Evolutionary conservation across 2,888 invertebrate genomes (phyloP).

Genomic region (Andrena dorsata): DNA sequence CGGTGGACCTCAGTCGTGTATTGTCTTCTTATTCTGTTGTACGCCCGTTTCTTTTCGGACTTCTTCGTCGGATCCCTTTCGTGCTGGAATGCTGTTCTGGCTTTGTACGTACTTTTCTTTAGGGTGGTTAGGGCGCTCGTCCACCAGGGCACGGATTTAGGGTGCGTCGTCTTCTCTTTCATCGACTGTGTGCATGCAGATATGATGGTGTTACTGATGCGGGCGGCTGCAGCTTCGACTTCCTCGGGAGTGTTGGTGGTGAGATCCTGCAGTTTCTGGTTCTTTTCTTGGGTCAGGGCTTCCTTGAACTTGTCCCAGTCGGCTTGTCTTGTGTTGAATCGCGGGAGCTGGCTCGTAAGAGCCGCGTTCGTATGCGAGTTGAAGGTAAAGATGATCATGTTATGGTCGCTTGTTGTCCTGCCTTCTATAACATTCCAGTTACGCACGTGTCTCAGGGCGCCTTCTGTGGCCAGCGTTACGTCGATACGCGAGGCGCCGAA

Average conservation of each 20-base stretch:
- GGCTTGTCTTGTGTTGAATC: background rate
- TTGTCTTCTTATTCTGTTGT: background rate
- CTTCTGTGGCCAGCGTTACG: background rate
- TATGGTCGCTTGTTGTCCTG: slow-evolving; percentile 2
- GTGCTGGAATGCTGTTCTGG: background rate
- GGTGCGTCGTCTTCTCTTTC: background rate
- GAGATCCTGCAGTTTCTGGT: background rate
- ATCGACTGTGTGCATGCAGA: background rate
- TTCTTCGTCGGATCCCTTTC: background rate
- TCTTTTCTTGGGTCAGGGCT: background rate
- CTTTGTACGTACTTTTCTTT: background rate
- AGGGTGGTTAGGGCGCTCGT: background rate
- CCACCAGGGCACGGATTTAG: slow-evolving; percentile 12
- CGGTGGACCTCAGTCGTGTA: background rate
- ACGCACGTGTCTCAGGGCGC: background rate
- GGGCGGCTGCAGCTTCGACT: background rate
- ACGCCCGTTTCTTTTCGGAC: background rate
- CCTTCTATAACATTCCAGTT: background rate
- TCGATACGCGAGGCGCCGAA: background rate
- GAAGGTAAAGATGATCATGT: background rate
- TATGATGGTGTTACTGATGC: background rate
- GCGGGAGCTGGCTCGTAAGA: background rate
- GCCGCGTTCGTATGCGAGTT: too few species aligned
- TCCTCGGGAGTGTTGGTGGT: background rate
- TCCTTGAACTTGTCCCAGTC: background rate